Evolutionary conservation across 2,113 vertebrate genomes (phyloP).

Genomic region (Xiphophorus hellerii): DNA sequence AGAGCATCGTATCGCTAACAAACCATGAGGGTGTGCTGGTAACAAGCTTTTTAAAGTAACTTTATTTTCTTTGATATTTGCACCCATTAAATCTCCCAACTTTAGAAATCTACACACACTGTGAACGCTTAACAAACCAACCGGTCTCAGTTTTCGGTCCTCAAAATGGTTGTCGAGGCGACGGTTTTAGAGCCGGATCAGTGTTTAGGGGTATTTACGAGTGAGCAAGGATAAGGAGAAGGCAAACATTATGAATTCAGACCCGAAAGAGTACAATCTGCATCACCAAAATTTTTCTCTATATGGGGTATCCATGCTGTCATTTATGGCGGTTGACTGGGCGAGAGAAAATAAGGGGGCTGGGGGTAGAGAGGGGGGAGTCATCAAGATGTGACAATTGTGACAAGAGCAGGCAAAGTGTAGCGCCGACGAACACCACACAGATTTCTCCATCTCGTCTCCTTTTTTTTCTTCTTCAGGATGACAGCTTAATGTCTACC

Average conservation of each 20-base stretch:
- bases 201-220: slow-evolving; percentile 27
- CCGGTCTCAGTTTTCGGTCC: slow-evolving; percentile 14
- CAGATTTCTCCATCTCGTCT: slow-evolving; percentile 89
- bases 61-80: slow-evolving; percentile 59
- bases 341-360: slow-evolving; percentile 74
- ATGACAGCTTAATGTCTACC: slow-evolving; percentile 99
- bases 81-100: slow-evolving; percentile 49
- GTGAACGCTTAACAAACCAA: slow-evolving; percentile 27
- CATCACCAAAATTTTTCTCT: slow-evolving; percentile 85
- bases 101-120: slow-evolving; percentile 50
- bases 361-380: slow-evolving; percentile 65
- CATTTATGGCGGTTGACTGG: slow-evolving; percentile 77
- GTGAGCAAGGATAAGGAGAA: neutral
- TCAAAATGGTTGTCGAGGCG: slow-evolving; percentile 20
- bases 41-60: slow-evolving; percentile 61
- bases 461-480: slow-evolving; percentile 75
- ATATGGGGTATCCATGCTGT: slow-evolving; percentile 84
- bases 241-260: slow-evolving; percentile 76
- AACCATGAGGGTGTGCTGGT: slow-evolving; percentile 63
- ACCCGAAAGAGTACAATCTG: slow-evolving; percentile 62
- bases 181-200: slow-evolving; percentile 36
- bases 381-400: slow-evolving; percentile 94
- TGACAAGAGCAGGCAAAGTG: slow-evolving; percentile 96
- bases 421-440: slow-evolving; percentile 90
- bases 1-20: slow-evolving; percentile 67